Conservation (phyloP, 1,140 invertebrate species). For the Temnothorax curvispinosus region DNA sequence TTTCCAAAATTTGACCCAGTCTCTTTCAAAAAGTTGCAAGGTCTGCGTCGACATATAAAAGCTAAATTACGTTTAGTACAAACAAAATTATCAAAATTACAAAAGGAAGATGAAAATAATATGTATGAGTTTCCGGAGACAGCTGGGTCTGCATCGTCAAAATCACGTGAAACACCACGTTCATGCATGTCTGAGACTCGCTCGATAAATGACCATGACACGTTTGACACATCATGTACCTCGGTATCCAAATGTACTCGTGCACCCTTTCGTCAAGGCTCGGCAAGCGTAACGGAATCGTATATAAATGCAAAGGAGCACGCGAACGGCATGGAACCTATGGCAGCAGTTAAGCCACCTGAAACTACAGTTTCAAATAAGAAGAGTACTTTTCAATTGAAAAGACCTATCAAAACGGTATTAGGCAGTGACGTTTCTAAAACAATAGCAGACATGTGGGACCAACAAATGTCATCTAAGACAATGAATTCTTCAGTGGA, state of each 20-base stretch:
- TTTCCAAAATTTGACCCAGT: constrained; percentile 79
- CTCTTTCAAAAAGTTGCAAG: constrained; percentile 75
- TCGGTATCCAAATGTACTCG: neutral
- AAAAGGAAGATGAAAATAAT: constrained; percentile 42
- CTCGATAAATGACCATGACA: neutral
- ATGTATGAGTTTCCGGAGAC: neutral
- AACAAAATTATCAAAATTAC: constrained; percentile 65
- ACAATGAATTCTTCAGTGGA: neutral
- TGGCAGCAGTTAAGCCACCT: neutral
- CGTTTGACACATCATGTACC: neutral
- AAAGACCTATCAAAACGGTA: constrained; percentile 77
- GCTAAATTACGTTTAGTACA: constrained; percentile 75
- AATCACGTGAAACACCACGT: neutral
- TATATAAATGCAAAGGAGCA: constrained; percentile 34
- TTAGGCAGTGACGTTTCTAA: constrained; percentile 70
- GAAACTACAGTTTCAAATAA: constrained; percentile 29
- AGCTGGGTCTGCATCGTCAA: neutral
- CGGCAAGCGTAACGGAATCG: constrained; percentile 8
- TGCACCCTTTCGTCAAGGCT: neutral
- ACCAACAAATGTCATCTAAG: constrained; percentile 47
- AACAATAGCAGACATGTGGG: constrained; percentile 75
- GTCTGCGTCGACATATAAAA: constrained; percentile 79
- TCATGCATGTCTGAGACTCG: neutral
- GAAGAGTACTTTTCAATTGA: constrained; percentile 77
- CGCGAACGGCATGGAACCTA: neutral